phyloP scores from a whole-genome alignment of 1,140 invertebrate species.

The Micrasema minimum region DNA sequence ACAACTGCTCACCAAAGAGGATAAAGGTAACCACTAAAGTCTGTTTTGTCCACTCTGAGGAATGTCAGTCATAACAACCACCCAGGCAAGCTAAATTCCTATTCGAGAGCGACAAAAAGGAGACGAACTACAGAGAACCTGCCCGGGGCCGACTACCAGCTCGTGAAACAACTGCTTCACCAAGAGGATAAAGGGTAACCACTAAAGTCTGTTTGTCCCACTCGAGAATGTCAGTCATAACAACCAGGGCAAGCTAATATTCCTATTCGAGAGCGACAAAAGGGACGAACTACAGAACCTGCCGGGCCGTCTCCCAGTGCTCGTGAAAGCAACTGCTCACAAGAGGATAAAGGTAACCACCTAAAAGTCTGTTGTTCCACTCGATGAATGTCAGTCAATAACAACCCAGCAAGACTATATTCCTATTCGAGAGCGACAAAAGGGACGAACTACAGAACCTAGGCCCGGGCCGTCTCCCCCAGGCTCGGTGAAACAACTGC shows the following conservation, averaged over 20 bases:
- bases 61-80: too few species aligned
- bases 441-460: slow-evolving; percentile 7
- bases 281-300: too few species aligned
- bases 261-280: slow-evolving; percentile 59
- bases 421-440: slow-evolving; percentile 56
- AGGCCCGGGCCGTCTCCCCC: slow-evolving; percentile 62
- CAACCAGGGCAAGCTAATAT: too few species aligned
- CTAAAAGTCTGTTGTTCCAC: too few species aligned
- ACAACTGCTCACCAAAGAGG: slow-evolving; percentile 62
- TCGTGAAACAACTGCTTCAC: slow-evolving; percentile 62
- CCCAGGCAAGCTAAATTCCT: slow-evolving; percentile 70
- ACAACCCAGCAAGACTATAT: too few species aligned
- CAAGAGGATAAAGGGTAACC: slow-evolving; percentile 56
- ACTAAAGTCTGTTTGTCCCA: too few species aligned
- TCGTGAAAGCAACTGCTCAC: too few species aligned
- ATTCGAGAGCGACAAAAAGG: slow-evolving; percentile 30
- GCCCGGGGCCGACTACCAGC: slow-evolving; percentile 63
- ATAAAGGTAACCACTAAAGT: slow-evolving; percentile 49
- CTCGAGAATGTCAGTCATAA: too few species aligned
- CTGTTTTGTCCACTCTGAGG: too few species aligned
- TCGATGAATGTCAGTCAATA: too few species aligned
- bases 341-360: too few species aligned
- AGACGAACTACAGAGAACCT: slow-evolving; percentile 6
- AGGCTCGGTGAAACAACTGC: slow-evolving; percentile 64
- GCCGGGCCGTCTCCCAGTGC: too few species aligned